These are phyloP conservation scores for Hippocampus guttulatus DNA, from an alignment of 2,113 vertebrate species.

Conservation along the genomic window DNA sequence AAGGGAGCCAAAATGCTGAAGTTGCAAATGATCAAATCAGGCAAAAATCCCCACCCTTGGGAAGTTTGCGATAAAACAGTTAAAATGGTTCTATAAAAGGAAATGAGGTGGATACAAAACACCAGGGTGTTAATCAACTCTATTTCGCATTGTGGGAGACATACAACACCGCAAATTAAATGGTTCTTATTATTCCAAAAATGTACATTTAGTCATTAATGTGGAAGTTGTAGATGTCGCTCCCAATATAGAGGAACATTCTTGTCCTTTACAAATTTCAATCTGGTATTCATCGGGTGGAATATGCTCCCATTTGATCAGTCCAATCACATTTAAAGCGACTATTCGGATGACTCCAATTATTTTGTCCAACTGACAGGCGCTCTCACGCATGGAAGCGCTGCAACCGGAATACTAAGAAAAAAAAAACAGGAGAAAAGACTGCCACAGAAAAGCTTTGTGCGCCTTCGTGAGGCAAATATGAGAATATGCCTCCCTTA, in stretches of 20 bases:
- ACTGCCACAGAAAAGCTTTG: neutral
- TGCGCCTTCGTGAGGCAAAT: neutral
- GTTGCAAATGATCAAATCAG: too few species aligned
- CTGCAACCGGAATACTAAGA: neutral
- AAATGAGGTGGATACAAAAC: too few species aligned
- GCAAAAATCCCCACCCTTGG: too few species aligned
- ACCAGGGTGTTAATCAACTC: too few species aligned
- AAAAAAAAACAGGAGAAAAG: neutral
- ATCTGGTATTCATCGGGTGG: neutral
- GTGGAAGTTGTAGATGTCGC: neutral
- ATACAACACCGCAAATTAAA: neutral
- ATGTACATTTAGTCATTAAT: neutral
- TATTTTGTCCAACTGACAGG: conserved; percentile 13
- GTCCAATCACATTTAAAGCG: conserved; percentile 5
- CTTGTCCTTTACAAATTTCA: neutral
- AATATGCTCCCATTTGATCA: neutral
- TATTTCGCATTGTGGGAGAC: neutral
- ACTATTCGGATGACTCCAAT: conserved; percentile 8
- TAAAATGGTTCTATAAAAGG: too few species aligned
- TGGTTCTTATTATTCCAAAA: neutral
- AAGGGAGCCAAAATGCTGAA: too few species aligned
- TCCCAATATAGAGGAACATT: neutral
- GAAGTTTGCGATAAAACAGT: too few species aligned
- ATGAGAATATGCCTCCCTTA: neutral
- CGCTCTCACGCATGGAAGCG: neutral